These are phyloP conservation scores for Chinchilla lanigera DNA, from an alignment of 2,113 vertebrate species.

Conservation along the genomic window DNA sequence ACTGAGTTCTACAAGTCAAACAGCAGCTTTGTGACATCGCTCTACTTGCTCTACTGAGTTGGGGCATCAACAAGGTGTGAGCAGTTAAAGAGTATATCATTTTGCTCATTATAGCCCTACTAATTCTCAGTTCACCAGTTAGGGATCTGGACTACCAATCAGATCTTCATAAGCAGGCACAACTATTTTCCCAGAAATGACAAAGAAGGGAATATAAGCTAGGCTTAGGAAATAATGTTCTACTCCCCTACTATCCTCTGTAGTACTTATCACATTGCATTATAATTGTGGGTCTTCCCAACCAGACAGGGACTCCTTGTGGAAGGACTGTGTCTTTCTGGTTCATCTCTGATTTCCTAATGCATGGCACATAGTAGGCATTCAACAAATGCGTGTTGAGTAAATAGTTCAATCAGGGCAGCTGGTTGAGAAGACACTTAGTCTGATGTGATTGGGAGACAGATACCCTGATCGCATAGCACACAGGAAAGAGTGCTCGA, in stretches of 20 bases:
- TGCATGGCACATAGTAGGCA: neutral
- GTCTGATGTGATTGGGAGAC: neutral
- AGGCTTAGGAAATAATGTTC: neutral
- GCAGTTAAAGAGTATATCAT: neutral
- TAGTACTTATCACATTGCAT: neutral
- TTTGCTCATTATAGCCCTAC: neutral
- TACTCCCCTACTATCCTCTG: neutral
- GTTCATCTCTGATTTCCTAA: neutral
- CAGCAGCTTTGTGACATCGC: neutral
- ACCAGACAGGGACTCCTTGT: neutral
- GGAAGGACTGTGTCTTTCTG: neutral
- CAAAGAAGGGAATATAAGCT: neutral
- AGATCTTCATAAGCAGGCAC: neutral
- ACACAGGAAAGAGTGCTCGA: neutral
- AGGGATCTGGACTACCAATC: neutral
- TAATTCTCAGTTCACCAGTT: neutral
- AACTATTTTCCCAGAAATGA: neutral
- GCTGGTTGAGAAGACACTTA: neutral
- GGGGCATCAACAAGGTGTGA: neutral
- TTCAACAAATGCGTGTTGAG: neutral
- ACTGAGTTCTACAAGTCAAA: neutral
- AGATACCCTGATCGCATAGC: neutral
- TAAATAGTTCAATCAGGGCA: neutral
- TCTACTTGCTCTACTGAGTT: neutral
- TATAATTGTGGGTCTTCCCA: neutral